A percentile compares a stretch with the other conserved stretches of the same genome.
phyloP scores from a whole-genome alignment of 1,140 invertebrate species.

The Mycetomoellerius zeteki region DNA sequence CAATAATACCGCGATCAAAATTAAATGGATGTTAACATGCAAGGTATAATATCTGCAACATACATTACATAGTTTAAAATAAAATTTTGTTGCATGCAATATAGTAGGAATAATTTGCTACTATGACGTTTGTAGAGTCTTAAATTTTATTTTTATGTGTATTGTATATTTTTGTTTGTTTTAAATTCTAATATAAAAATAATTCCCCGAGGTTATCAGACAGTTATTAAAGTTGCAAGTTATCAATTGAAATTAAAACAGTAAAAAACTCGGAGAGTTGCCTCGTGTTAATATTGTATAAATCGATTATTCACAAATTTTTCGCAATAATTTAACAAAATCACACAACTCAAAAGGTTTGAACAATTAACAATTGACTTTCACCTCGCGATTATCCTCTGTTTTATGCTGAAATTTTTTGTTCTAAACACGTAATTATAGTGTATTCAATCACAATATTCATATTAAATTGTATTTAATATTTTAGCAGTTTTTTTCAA shows the following conservation, averaged over 20 bases:
- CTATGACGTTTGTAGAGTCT: background rate
- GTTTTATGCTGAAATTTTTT: background rate
- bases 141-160: background rate
- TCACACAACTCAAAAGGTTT: background rate
- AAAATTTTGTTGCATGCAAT: background rate
- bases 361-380: background rate
- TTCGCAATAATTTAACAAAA: slow-evolving; percentile 36
- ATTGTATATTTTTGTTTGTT: background rate
- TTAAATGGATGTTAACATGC: slow-evolving; percentile 2
- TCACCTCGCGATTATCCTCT: background rate
- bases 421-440: background rate
- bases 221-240: slow-evolving; percentile 35
- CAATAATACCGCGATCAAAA: background rate
- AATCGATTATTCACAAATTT: slow-evolving; percentile 52
- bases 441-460: background rate
- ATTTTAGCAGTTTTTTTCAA: background rate
- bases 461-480: background rate
- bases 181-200: background rate
- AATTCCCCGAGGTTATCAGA: background rate
- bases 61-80: background rate
- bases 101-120: background rate
- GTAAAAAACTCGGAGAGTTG: slow-evolving; percentile 21
- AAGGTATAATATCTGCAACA: background rate
- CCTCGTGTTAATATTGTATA: slow-evolving; percentile 9
- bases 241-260: slow-evolving; percentile 19